These are phyloP conservation scores for Danionella cerebrum DNA, from an alignment of 2,113 vertebrate genomes.

Conservation along the genomic window DNA sequence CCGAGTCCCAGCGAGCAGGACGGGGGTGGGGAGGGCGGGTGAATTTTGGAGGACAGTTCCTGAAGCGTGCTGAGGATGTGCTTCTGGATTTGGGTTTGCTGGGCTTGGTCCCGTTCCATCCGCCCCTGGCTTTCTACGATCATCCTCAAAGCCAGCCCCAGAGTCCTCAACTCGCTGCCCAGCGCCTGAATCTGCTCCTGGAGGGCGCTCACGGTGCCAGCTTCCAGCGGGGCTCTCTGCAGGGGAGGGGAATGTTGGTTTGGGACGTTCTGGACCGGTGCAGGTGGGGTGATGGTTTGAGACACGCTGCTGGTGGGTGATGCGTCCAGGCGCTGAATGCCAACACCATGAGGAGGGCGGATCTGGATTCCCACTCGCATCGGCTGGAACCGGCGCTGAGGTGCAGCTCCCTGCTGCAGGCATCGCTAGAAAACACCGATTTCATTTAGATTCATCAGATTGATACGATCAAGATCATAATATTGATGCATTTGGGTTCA, in stretches of 20 bases:
- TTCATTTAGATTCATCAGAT: too few relatives aligned
- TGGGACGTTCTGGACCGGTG: conserved; percentile 41
- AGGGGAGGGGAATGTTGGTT: conserved; percentile 41
- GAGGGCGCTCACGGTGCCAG: conserved; percentile 22
- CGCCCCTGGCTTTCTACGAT: conserved; percentile 66
- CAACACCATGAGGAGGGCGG: conserved; percentile 49
- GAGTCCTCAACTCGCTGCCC: conserved; percentile 60
- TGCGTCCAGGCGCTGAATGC: conserved; percentile 50
- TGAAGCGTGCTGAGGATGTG: conserved; percentile 74
- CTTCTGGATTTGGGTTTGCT: conserved; percentile 75
- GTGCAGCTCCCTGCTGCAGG: conserved; percentile 36
- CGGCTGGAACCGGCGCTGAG: conserved; percentile 43
- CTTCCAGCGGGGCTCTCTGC: conserved; percentile 41
- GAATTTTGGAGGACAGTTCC: conserved; percentile 57
- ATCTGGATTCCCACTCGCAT: conserved; percentile 43
- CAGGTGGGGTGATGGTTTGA: neutral
- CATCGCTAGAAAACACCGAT: conserved; percentile 45
- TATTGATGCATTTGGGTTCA: too few relatives aligned
- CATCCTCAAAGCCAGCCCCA: conserved; percentile 62
- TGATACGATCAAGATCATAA: too few relatives aligned
- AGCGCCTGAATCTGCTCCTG: conserved; percentile 65
- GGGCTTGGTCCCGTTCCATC: conserved; percentile 69
- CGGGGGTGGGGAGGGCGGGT: conserved; percentile 32
- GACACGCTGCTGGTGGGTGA: conserved; percentile 35
- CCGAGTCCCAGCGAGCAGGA: conserved; percentile 57